Evolutionary conservation across 2,888 invertebrate species (phyloP).

Genomic region (Limnephilus marmoratus): DNA sequence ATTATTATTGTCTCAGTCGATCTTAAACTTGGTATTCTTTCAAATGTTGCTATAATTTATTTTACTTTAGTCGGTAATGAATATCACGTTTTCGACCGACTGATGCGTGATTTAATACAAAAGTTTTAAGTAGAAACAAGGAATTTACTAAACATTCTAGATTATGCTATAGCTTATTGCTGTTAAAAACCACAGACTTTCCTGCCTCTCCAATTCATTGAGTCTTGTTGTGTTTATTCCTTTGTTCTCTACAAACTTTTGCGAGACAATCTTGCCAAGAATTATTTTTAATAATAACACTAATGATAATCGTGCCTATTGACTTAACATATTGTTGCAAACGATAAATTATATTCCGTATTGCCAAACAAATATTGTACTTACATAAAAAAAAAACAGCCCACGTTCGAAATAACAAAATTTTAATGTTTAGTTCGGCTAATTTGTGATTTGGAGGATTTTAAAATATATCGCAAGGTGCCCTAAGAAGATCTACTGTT

Average conservation of each 20-base stretch:
- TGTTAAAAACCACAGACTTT: background rate
- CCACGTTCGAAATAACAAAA: background rate
- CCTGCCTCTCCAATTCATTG: background rate
- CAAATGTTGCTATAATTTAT: background rate
- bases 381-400: constrained; percentile 23
- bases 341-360: background rate
- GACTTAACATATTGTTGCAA: constrained; percentile 9
- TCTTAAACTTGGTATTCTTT: background rate
- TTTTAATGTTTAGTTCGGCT: background rate
- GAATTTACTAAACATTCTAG: background rate
- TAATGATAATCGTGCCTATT: constrained; percentile 11
- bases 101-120: background rate
- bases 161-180: background rate
- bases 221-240: background rate
- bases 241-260: background rate
- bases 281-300: constrained; percentile 41
- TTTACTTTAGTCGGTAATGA: background rate
- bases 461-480: background rate
- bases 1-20: background rate
- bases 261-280: constrained; percentile 45
- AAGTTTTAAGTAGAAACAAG: background rate
- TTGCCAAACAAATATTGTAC: constrained; percentile 27
- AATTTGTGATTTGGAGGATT: background rate
- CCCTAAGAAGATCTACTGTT: background rate
- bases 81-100: background rate